Percentiles rank a stretch among this genome's conserved stretches.
phyloP scores from a whole-genome alignment of 2,888 invertebrate species.

The Phyllotreta striolata region DNA sequence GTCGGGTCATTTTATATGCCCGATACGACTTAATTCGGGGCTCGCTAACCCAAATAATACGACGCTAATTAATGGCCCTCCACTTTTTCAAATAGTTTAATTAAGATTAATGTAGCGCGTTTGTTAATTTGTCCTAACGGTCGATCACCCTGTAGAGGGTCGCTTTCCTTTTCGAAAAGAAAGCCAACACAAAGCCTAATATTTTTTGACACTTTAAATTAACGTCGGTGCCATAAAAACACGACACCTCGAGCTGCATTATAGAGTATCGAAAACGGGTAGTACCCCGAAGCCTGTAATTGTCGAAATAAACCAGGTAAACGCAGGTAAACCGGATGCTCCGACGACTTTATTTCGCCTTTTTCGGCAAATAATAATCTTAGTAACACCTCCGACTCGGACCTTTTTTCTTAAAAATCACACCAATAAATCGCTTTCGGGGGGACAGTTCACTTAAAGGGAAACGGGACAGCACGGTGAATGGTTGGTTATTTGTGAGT shows the following conservation, averaged over 20 bases:
- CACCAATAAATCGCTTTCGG: conserved; percentile 35
- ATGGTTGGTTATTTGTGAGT: too few relatives aligned
- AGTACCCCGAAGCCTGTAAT: conserved; percentile 13
- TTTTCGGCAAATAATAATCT: conserved; percentile 38
- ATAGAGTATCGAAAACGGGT: too few relatives aligned
- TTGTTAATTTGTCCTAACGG: neutral
- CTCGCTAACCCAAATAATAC: conserved; percentile 23
- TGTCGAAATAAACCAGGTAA: conserved; percentile 33
- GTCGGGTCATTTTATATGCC: conserved; percentile 21
- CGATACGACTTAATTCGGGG: conserved; percentile 29
- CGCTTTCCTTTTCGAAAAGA: too few relatives aligned
- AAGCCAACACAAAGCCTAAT: too few relatives aligned
- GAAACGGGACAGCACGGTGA: neutral
- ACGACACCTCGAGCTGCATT: too few relatives aligned
- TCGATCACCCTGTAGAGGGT: too few relatives aligned
- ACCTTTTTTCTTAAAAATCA: conserved; percentile 32
- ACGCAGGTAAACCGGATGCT: conserved; percentile 38
- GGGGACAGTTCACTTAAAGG: conserved; percentile 29
- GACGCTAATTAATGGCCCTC: conserved; percentile 27
- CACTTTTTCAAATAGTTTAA: conserved; percentile 31
- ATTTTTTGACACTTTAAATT: too few relatives aligned
- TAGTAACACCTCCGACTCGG: conserved; percentile 32
- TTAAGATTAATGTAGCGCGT: conserved; percentile 25
- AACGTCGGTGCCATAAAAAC: too few relatives aligned
- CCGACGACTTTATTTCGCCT: conserved; percentile 37